Evolutionary conservation across 2,113 vertebrate genomes (phyloP).

Genomic region (Crotalus tigris): DNA sequence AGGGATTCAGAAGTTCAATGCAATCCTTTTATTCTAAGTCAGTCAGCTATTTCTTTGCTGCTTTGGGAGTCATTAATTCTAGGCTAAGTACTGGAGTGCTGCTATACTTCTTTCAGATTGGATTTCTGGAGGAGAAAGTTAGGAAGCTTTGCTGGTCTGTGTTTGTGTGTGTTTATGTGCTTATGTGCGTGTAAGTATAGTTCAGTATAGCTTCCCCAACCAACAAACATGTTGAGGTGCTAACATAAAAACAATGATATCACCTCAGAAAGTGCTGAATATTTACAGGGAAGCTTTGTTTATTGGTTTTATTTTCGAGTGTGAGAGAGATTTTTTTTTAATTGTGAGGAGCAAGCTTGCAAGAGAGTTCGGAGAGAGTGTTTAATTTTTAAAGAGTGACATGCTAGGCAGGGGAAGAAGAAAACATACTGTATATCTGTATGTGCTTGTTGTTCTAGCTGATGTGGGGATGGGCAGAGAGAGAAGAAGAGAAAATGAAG

Average conservation of each 20-base stretch:
- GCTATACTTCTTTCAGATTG: neutral
- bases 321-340: neutral
- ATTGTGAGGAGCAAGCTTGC: neutral
- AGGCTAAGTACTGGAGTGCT: neutral
- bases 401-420: neutral
- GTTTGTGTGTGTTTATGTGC: neutral
- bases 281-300: neutral
- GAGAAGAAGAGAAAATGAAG: neutral
- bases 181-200: neutral
- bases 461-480: neutral
- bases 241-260: neutral
- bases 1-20: neutral
- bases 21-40: neutral
- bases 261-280: neutral
- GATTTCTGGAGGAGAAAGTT: neutral
- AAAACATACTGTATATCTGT: neutral
- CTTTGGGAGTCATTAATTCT: neutral
- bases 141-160: neutral
- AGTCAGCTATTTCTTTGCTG: neutral
- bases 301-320: neutral
- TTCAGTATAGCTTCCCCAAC: neutral
- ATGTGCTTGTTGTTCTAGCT: neutral
- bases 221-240: neutral
- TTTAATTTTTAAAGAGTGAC: neutral
- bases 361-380: neutral